Conservation (phyloP, 2,113 vertebrate species). For the Pituophis catenifer region DNA sequence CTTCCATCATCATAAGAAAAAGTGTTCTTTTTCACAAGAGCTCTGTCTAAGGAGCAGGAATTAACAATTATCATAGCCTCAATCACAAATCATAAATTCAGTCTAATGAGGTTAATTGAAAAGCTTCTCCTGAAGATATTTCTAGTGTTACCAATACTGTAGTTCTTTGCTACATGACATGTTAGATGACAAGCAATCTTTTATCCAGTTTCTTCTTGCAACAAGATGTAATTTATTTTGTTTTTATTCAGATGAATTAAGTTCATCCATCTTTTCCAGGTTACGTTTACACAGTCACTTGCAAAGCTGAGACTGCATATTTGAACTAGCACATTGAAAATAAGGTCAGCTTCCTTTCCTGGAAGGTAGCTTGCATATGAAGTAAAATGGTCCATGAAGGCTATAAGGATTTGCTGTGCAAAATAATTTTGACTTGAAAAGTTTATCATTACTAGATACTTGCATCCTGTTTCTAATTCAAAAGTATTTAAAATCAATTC, state of each 20-base stretch:
- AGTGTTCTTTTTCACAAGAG: neutral
- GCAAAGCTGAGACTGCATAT: neutral
- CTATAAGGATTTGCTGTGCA: neutral
- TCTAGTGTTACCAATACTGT: neutral
- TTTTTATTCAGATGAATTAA: neutral
- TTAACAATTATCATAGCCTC: neutral
- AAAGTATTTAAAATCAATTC: neutral
- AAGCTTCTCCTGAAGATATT: neutral
- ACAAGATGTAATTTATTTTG: neutral
- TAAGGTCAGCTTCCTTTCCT: neutral
- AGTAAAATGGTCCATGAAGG: neutral
- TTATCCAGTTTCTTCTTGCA: neutral
- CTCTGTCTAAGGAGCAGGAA: neutral
- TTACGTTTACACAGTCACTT: neutral
- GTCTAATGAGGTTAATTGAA: neutral
- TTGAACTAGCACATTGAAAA: neutral
- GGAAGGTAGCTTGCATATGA: neutral
- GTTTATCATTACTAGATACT: neutral
- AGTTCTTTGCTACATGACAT: neutral
- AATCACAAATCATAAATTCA: neutral
- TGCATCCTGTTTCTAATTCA: neutral
- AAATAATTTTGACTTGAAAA: neutral
- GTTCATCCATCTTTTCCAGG: neutral
- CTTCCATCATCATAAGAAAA: neutral
- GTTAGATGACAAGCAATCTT: neutral